Base-by-base conservation (phyloP, 1,140 invertebrate species). In the Oryctes rhinoceros region DNA sequence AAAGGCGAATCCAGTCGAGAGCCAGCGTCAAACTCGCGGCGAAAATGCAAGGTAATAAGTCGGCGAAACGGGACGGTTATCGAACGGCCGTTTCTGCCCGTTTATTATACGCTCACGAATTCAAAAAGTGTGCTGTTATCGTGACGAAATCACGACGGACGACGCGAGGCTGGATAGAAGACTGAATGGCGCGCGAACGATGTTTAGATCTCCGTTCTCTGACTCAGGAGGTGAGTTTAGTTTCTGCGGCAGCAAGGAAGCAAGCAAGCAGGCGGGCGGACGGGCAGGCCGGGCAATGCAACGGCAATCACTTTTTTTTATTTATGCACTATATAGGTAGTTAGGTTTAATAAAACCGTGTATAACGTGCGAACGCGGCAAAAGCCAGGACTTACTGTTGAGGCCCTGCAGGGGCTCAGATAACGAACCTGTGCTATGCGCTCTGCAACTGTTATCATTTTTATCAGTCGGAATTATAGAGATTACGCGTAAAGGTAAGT, bases 381-480 rank as follows among this genome's bases (percentile, higher is more conserved):
- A 71, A 71, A 71, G 24, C 24, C 65, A 37, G 24, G 13, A 71
- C 65, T 35, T 37, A 71, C 18, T 24, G 65, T 3, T 59, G 53
- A 59, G 65, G 65, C 24, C 24, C 65, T 10, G 65, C 24, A 30
- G 65, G 20, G 65, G 35, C 65, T 71, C 24, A 37, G 20, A 71
- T 71, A 30, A 71, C 65, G 53, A 20, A 62, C 53, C 53, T 44
- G 53, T 71, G 35, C 24, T 30, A 30, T 71, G 24, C 65, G 65
- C 65, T 71, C 65, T 71, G 65, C 65, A 71, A 71, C 65, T 71
- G 65, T 71, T 71, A 71, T 71, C 65, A 71, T 71, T 71, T 67
- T 71, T 71, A 71, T 71, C 65, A 71, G 11, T 71, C 65, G 65
- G 35, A 71, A 71, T 71, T 71, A 71, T 24, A 44, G 9, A 71